A percentile compares a stretch with the other conserved stretches of the same genome.
phyloP scores from a whole-genome alignment of 2,797 vertebrate genomes.

The Dermochelys coriacea region DNA sequence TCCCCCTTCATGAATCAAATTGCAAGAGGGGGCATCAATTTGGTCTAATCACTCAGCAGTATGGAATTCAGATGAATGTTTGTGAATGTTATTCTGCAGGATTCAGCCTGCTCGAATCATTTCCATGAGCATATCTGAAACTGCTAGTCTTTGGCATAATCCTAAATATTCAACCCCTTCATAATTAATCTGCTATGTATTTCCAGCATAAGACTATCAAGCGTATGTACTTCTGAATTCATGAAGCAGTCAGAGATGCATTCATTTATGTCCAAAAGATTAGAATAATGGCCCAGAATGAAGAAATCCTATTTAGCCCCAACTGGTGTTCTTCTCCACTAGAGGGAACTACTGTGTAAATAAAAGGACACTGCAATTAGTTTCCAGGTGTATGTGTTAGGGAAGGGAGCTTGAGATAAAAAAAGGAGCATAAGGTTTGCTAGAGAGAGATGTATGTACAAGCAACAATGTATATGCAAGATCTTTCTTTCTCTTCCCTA shows the following conservation, averaged over 20 bases:
- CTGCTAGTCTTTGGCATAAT: neutral
- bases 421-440: neutral
- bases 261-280: neutral
- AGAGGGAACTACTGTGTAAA: neutral
- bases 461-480: neutral
- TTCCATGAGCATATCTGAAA: neutral
- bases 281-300: neutral
- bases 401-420: neutral
- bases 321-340: neutral
- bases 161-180: neutral
- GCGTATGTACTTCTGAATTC: neutral
- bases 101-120: neutral
- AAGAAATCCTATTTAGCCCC: neutral
- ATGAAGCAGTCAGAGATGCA: constrained; percentile 18
- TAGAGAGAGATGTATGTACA: neutral
- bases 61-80: neutral
- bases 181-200: neutral
- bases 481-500: neutral
- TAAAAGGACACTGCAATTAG: neutral
- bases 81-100: neutral
- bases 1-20: neutral
- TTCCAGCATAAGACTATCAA: constrained; percentile 37
- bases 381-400: neutral
- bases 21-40: neutral
- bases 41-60: neutral